Evolutionary conservation across 2,888 invertebrate genomes (phyloP).

Genomic region (Drosophila falleni): DNA sequence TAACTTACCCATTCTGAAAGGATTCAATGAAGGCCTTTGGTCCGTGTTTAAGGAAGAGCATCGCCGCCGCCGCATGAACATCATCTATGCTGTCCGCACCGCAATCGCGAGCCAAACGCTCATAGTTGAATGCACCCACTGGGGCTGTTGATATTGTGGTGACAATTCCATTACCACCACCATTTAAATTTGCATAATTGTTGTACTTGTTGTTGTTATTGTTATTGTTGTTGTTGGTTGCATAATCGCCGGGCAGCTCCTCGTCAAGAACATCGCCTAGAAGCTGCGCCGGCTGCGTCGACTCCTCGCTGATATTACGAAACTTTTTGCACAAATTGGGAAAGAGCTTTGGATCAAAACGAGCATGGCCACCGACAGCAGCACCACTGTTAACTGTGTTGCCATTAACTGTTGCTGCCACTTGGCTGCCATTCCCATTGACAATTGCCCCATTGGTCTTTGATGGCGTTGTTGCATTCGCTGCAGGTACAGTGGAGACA

Average conservation of each 20-base stretch:
- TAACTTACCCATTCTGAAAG: slow-evolving; percentile 84
- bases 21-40: slow-evolving; percentile 88
- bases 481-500: neutral
- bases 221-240: slow-evolving; percentile 59
- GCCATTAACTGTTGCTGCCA: slow-evolving; percentile 37
- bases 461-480: slow-evolving; percentile 40
- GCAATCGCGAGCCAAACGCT: slow-evolving; percentile 83
- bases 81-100: slow-evolving; percentile 89
- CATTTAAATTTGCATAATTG: slow-evolving; percentile 8
- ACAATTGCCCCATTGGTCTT: slow-evolving; percentile 52
- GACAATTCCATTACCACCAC: neutral
- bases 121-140: slow-evolving; percentile 79
- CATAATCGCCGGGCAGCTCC: slow-evolving; percentile 81
- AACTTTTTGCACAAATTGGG: slow-evolving; percentile 91
- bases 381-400: slow-evolving; percentile 45
- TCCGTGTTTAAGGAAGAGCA: slow-evolving; percentile 95
- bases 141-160: slow-evolving; percentile 23
- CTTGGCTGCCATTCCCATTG: slow-evolving; percentile 41
- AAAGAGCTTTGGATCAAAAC: slow-evolving; percentile 92
- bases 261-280: slow-evolving; percentile 71
- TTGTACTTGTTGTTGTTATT: slow-evolving; percentile 38
- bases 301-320: slow-evolving; percentile 78
- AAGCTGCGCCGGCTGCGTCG: slow-evolving; percentile 21
- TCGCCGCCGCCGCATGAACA: slow-evolving; percentile 93
- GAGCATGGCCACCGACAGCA: slow-evolving; percentile 75